Evolutionary conservation across 1,140 invertebrate species (phyloP).

Genomic region (Drosophila pachea): DNA sequence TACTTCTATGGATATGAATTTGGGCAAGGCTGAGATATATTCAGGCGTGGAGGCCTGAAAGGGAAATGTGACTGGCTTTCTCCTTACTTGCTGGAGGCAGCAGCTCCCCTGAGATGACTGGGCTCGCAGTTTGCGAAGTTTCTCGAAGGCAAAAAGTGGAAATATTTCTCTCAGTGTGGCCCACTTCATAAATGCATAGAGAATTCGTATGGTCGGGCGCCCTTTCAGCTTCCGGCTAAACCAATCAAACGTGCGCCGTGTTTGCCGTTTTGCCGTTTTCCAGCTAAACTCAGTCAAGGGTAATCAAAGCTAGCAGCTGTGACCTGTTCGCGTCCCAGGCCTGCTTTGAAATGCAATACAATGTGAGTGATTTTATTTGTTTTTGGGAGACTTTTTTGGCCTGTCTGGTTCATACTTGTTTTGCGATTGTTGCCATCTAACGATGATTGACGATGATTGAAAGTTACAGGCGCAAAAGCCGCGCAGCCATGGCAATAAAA

Average conservation of each 20-base stretch:
- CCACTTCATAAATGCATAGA: slow-evolving; percentile 58
- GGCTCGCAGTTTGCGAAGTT: no score
- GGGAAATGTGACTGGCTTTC: no score
- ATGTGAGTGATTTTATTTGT: slow-evolving; percentile 40
- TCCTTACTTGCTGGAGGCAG: no score
- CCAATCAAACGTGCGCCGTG: slow-evolving; percentile 52
- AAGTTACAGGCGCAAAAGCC: slow-evolving; percentile 12
- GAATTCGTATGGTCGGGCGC: slow-evolving; percentile 32
- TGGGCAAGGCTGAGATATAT: no score
- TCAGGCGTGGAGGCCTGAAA: no score
- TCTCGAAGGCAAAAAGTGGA: no score
- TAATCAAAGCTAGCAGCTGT: slow-evolving; percentile 70
- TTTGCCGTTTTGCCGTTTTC: background rate
- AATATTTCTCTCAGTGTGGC: no score
- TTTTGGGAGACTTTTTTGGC: background rate
- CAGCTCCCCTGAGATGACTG: no score
- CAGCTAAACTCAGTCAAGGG: slow-evolving; percentile 19
- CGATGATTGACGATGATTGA: slow-evolving; percentile 44
- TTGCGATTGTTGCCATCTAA: slow-evolving; percentile 57
- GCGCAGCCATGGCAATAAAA: slow-evolving; percentile 9
- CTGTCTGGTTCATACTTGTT: slow-evolving; percentile 32
- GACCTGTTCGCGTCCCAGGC: slow-evolving; percentile 4
- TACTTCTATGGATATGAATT: no score
- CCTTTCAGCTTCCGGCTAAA: slow-evolving; percentile 17
- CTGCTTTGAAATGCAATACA: slow-evolving; percentile 59